Evolutionary conservation across 2,797 vertebrate species (phyloP), one percentile per base, ranked within the genome.

Genomic region (Oryzias dopingdopingensis): DNA sequence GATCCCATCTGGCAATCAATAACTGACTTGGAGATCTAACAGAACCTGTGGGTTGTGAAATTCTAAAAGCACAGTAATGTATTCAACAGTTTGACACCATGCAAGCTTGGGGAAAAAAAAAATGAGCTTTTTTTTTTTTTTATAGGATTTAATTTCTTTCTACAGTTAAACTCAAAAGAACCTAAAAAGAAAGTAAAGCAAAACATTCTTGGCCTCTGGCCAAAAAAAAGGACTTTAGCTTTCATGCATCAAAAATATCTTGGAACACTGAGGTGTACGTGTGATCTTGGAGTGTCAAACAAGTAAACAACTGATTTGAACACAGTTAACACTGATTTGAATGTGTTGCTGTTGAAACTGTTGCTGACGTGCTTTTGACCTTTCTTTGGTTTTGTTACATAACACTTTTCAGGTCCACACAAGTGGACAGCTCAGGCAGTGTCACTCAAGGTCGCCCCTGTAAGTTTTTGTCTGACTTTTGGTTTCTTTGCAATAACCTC

Each of bases 211-310:
- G 0, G 15, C 68, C 61, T 66, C 20, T 55, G 15, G 49, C 62
- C 12, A 42, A 45, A 66, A 0, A 49, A 0, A 70, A 49, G 43
- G 16, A 56, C 47, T 64, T 68, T 10, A 22, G 26, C 71, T 62
- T 57, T 37, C 60, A 43, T 72, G 68, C 69, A 74, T 60, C 67
- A 55, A 32, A 1, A 1, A 56, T 26, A 66, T 72, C 67, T 43
- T 24, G 40, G 49, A 55, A 23, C 54, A 24, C 52, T 47, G 18
- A 37, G 3, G 18, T 55, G 52, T 51, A 42, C 24, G 29, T 54
- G 52, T 72, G 68, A 75, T 74, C 67, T 56, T 50, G 46, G 16
- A 49, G 24, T 49, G 42, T 4, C 14, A 45, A 16, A 44, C 29
- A 22, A 55, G 4, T 15, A 45, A 16, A 44, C 29, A 22, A 57